Evolutionary conservation across 2,888 invertebrate genomes (phyloP), one percentile per base, ranked within the genome.

Genomic region (Drosophila bunnanda): DNA sequence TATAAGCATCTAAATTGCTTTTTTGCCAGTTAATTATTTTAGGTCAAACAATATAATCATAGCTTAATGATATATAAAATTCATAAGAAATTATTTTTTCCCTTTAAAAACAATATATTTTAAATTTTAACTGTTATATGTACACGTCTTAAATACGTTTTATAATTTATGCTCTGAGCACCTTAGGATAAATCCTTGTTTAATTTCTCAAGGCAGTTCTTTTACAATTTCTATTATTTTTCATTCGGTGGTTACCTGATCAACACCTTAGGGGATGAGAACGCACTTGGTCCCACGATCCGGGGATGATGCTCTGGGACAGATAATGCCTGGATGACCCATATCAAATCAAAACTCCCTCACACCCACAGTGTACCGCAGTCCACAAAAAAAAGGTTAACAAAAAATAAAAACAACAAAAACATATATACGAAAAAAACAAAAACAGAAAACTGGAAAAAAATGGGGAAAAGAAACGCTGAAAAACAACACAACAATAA

Each of bases 361-460:
- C 56, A 44, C 65, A 64, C 50, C 22, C 55, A 17, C 39, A 64
- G 9, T 60, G 78, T 70, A 75, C 59, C 75, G 74, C 64, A 75
- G 56, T 39, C 25, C 20, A 32, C 8, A 34, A 52, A 74, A 79
- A 74, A 75, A 79, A 74, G 64, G 74, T 74, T 77, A 74, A 74
- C 64, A 62, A 53, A 69, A 58, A 41, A 48, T 56, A 32, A 34
- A 25, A 55, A 17, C 44, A 69, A 43, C 32, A 67, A 30, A 54
- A 4, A 30, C 2, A 30, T 34, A 34, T 6, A 36, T 13, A 36
- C 62, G 34, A 13, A 52, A 34, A 61, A 52, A 28, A 39, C 12
- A 7, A 2, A 22, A 57, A 46, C 52, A 17, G n/a, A 44, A 77
- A 43, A 25, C 25, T 25, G 25, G 25, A 25, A 62, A 68, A 36